A percentile compares a stretch with the other conserved stretches of the same genome.
phyloP scores from a whole-genome alignment of 2,797 vertebrate species.

The Agapornis canus region DNA sequence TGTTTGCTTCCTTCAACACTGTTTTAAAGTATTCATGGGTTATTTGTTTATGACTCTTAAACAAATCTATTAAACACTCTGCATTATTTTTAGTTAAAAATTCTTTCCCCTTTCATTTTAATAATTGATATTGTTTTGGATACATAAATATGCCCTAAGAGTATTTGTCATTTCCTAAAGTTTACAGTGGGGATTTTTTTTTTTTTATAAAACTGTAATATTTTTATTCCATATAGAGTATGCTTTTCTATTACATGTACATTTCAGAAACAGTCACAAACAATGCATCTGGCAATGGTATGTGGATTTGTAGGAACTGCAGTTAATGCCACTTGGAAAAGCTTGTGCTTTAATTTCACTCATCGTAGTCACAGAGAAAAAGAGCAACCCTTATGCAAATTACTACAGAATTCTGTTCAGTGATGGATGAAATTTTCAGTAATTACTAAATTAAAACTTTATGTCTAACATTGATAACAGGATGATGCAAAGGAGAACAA shows the following conservation, averaged over 20 bases:
- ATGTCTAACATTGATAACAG: not conserved
- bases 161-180: conserved; percentile 68
- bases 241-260: not conserved
- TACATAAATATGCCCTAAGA: conserved; percentile 72
- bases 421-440: not conserved
- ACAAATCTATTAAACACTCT: conserved; percentile 68
- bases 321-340: not conserved
- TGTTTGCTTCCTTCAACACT: conserved; percentile 48
- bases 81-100: conserved; percentile 61
- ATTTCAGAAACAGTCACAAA: conserved; percentile 39
- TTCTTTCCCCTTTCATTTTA: conserved; percentile 14
- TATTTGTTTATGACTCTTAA: conserved; percentile 72
- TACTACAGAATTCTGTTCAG: not conserved
- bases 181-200: conserved; percentile 59
- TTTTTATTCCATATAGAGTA: conserved; percentile 7
- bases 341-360: conserved; percentile 23
- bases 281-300: conserved; percentile 9
- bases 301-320: conserved; percentile 3
- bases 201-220: not conserved
- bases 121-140: conserved; percentile 74
- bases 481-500: not conserved
- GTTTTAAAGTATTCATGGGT: conserved; percentile 68
- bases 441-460: not conserved
- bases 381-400: not conserved
- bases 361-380: not conserved